Evolutionary conservation across 2,888 invertebrate genomes (phyloP).

Genomic region (Sylvicola cinctus): DNA sequence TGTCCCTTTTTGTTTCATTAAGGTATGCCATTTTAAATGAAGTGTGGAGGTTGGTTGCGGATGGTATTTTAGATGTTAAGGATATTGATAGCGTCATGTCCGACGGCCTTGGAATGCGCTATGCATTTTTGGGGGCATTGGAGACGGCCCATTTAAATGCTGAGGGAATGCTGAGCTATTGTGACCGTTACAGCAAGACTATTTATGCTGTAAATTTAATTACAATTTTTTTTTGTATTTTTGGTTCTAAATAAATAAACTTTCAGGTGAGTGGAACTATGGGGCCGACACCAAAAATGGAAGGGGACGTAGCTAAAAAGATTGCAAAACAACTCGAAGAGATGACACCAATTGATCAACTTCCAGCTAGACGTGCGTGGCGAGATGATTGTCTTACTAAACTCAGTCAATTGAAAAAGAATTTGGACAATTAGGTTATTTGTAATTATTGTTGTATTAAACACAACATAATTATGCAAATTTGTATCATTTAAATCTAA

Average conservation of each 20-base stretch:
- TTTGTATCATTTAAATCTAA: no score
- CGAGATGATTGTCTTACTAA: slow-evolving; percentile 65
- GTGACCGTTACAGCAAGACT: slow-evolving; percentile 38
- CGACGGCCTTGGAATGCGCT: slow-evolving; percentile 84
- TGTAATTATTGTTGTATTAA: background rate
- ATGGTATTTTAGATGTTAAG: slow-evolving; percentile 63
- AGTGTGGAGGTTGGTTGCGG: slow-evolving; percentile 70
- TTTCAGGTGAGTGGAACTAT: slow-evolving; percentile 42
- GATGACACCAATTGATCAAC: slow-evolving; percentile 50
- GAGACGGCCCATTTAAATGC: slow-evolving; percentile 92
- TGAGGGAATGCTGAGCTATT: slow-evolving; percentile 50
- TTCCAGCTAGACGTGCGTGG: slow-evolving; percentile 58
- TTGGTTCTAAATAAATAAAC: background rate
- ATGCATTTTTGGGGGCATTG: slow-evolving; percentile 85
- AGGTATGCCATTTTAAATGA: slow-evolving; percentile 86
- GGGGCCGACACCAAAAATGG: slow-evolving; percentile 53
- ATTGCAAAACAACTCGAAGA: slow-evolving; percentile 52
- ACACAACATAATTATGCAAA: no score
- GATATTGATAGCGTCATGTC: slow-evolving; percentile 89
- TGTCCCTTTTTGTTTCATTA: no score
- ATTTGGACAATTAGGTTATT: slow-evolving; percentile 30
- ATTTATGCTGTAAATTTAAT: slow-evolving; percentile 27
- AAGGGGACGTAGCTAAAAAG: slow-evolving; percentile 38
- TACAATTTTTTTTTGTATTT: slow-evolving; percentile 11
- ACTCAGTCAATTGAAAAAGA: slow-evolving; percentile 56